A percentile compares a stretch with the other conserved stretches of the same genome.
Evolutionary conservation across 2,797 vertebrate species (phyloP).

Genomic region (Brachyalestes nurse): DNA sequence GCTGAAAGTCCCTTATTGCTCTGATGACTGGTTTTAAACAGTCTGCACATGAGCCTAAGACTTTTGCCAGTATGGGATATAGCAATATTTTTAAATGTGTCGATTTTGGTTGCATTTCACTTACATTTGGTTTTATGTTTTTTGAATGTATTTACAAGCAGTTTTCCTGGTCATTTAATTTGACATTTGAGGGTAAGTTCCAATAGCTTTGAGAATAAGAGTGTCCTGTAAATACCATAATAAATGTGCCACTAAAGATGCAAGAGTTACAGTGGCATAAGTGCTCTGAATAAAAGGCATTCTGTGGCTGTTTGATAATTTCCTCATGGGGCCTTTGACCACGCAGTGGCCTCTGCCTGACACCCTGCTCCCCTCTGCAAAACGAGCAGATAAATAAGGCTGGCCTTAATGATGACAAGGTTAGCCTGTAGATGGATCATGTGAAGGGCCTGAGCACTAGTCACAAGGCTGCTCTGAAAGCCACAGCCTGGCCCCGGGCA

Average conservation of each 20-base stretch:
- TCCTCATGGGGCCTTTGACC: conserved; percentile 34
- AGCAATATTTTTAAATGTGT: no score
- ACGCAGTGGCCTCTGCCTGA: conserved; percentile 42
- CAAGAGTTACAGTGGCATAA: conserved; percentile 8
- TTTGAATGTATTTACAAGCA: neutral
- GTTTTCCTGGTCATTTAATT: neutral
- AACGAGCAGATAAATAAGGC: conserved; percentile 53
- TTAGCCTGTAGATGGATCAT: conserved; percentile 61
- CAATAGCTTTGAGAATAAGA: neutral
- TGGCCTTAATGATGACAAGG: conserved; percentile 56
- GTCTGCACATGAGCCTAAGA: no score
- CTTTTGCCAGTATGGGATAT: no score
- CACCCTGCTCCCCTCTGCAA: conserved; percentile 22
- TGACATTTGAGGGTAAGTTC: neutral
- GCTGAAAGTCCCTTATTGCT: no score
- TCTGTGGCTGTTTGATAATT: conserved; percentile 36
- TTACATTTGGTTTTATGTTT: neutral
- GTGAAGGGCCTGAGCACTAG: conserved; percentile 63
- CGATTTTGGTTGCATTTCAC: neutral
- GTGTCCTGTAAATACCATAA: neutral
- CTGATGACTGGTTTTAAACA: no score
- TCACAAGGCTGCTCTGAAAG: conserved; percentile 66
- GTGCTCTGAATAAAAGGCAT: conserved; percentile 24
- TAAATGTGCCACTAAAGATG: neutral
- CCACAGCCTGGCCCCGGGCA: conserved; percentile 50